These are phyloP conservation scores for Anastatus disparis DNA, from an alignment of 1,140 invertebrate species.

Conservation along the genomic window DNA sequence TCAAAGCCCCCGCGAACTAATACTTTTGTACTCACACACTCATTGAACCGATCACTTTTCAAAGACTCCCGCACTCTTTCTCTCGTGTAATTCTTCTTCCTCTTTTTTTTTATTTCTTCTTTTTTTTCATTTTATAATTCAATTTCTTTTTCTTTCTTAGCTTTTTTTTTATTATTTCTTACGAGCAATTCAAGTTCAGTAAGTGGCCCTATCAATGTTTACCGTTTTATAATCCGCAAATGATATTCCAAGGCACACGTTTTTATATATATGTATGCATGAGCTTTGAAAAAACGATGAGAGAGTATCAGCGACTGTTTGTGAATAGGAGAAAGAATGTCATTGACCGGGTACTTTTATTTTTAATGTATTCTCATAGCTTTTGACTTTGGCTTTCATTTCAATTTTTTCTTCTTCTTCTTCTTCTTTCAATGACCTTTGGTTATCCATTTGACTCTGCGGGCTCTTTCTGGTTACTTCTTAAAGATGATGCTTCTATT, in stretches of 20 bases:
- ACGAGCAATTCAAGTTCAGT: not conserved
- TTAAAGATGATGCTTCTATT: not conserved
- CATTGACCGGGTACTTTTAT: slow-evolving; percentile 30
- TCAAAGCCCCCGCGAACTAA: slow-evolving; percentile 52
- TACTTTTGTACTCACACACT: not conserved
- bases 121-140: too few relatives aligned
- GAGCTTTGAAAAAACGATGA: not conserved
- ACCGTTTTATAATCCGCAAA: slow-evolving; percentile 1
- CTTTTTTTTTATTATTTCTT: not conserved
- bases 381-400: too few relatives aligned
- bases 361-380: slow-evolving; percentile 35
- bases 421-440: slow-evolving; percentile 30
- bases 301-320: not conserved
- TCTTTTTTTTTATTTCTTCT: not conserved
- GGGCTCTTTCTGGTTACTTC: too few relatives aligned
- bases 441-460: not conserved
- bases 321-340: too few relatives aligned
- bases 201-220: not conserved
- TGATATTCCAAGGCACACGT: slow-evolving; percentile 9
- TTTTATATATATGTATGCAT: too few relatives aligned
- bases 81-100: not conserved
- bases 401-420: slow-evolving; percentile 21
- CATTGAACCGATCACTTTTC: slow-evolving; percentile 46
- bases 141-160: too few relatives aligned
- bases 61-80: slow-evolving; percentile 45